phyloP scores from a whole-genome alignment of 2,888 invertebrate genomes.

The Perizoma affinitatum region DNA sequence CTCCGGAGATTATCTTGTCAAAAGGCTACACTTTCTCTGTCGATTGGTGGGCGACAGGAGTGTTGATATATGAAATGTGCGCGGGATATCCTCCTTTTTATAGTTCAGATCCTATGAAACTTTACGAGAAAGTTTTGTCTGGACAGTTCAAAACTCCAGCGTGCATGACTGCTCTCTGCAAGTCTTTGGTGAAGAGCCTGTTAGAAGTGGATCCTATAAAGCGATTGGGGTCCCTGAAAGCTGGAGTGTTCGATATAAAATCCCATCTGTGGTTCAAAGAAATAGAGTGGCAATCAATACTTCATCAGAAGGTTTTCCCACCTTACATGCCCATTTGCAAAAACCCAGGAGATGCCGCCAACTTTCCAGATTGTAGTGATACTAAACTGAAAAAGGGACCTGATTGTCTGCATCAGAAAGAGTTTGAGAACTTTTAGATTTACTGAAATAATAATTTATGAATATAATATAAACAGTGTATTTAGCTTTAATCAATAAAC shows the following conservation, averaged over 20 bases:
- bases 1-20: slow-evolving; percentile 94
- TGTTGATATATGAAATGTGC: slow-evolving; percentile 93
- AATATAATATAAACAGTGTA: slow-evolving; percentile 18
- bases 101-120: slow-evolving; percentile 92
- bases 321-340: slow-evolving; percentile 84
- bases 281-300: slow-evolving; percentile 91
- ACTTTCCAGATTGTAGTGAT: slow-evolving; percentile 86
- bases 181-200: slow-evolving; percentile 90
- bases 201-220: slow-evolving; percentile 83
- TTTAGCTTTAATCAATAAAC: slow-evolving; percentile 24
- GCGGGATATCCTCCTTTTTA: slow-evolving; percentile 97
- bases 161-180: slow-evolving; percentile 90
- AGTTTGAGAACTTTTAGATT: slow-evolving; percentile 87
- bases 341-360: slow-evolving; percentile 84
- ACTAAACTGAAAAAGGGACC: slow-evolving; percentile 72
- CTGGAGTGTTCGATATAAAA: slow-evolving; percentile 95
- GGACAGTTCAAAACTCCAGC: slow-evolving; percentile 93
- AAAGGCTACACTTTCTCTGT: slow-evolving; percentile 96
- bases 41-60: slow-evolving; percentile 98
- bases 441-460: slow-evolving; percentile 21
- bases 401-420: slow-evolving; percentile 82
- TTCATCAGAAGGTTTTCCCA: slow-evolving; percentile 87
- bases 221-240: slow-evolving; percentile 93
- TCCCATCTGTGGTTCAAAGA: slow-evolving; percentile 93
- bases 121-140: slow-evolving; percentile 96